Percentiles rank a stretch among this genome's conserved stretches.
These are phyloP conservation scores for Nibea coibor DNA, from an alignment of 2,113 vertebrate species.

Conservation along the genomic window DNA sequence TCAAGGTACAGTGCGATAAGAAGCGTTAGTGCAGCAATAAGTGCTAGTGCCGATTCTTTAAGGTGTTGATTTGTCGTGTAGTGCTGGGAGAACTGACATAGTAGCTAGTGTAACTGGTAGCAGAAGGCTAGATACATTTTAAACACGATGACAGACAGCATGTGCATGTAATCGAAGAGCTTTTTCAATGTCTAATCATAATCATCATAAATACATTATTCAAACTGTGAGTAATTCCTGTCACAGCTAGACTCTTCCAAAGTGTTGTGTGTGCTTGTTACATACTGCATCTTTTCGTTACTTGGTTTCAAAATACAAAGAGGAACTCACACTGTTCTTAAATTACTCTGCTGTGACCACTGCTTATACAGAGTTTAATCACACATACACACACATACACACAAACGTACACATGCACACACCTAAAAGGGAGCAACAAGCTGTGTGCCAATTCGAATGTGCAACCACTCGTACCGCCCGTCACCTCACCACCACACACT, in stretches of 20 bases:
- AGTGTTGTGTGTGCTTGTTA: background rate
- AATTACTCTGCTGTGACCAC: background rate
- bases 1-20: too few species aligned
- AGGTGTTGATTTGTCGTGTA: too few species aligned
- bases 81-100: too few species aligned
- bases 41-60: too few species aligned
- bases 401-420: background rate
- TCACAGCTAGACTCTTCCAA: background rate
- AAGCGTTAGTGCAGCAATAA: too few species aligned
- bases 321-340: conserved; percentile 33
- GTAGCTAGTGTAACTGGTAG: background rate
- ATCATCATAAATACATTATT: background rate
- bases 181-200: background rate
- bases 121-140: background rate
- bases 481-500: conserved; percentile 1
- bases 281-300: background rate
- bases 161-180: background rate
- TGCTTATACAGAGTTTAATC: too few species aligned
- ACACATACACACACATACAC: background rate
- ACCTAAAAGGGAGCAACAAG: background rate
- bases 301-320: conserved; percentile 25
- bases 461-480: background rate
- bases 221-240: background rate
- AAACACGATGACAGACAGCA: background rate
- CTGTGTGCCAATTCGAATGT: background rate